Evolutionary conservation across 2,797 vertebrate species (phyloP).

Genomic region (Choloepus didactylus): DNA sequence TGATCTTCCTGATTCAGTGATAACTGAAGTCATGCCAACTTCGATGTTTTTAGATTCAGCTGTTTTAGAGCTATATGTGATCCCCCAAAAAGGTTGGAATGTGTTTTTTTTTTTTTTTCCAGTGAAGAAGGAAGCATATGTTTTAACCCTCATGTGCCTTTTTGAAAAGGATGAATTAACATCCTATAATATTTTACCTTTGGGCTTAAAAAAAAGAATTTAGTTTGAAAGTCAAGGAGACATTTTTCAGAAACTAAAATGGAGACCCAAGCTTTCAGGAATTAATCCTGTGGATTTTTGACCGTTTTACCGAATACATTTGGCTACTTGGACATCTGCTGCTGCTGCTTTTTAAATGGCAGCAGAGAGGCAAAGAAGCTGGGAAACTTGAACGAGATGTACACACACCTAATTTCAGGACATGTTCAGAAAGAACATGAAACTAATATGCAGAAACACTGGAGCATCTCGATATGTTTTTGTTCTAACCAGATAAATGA

Average conservation of each 20-base stretch:
- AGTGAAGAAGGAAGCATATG: conserved; percentile 84
- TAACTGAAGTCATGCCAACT: conserved; percentile 84
- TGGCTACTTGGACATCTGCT: not conserved
- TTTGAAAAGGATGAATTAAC: conserved; percentile 81
- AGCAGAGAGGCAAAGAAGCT: conserved; percentile 54
- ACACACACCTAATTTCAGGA: conserved; percentile 70
- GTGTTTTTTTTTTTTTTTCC: conserved; percentile 64
- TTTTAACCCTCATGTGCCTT: conserved; percentile 84
- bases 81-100: conserved; percentile 83
- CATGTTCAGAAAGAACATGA: conserved; percentile 68
- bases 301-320: conserved; percentile 22
- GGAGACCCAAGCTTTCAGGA: conserved; percentile 17
- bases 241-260: conserved; percentile 71
- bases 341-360: conserved; percentile 74
- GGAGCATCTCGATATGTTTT: conserved; percentile 74
- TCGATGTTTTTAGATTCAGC: conserved; percentile 85
- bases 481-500: conserved; percentile 75
- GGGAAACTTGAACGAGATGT: conserved; percentile 67
- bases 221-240: conserved; percentile 72
- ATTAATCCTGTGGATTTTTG: conserved; percentile 18
- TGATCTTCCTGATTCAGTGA: conserved; percentile 78
- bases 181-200: conserved; percentile 82
- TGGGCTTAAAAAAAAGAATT: conserved; percentile 70
- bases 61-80: conserved; percentile 83
- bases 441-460: conserved; percentile 71